A percentile compares a stretch with the other conserved stretches of the same genome.
These are phyloP conservation scores for Drosophila borealis DNA, from an alignment of 2,888 invertebrate species.

Conservation along the genomic window DNA sequence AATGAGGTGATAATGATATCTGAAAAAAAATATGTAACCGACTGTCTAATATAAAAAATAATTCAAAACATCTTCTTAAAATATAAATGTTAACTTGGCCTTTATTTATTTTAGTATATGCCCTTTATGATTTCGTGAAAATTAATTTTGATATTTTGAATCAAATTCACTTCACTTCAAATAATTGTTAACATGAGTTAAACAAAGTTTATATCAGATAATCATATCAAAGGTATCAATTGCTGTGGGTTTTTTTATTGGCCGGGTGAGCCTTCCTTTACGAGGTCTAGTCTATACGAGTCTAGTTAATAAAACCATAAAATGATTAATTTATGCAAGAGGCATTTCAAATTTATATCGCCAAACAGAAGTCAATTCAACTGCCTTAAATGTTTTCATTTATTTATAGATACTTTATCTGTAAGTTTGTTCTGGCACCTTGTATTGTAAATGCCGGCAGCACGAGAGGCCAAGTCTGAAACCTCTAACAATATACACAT, in stretches of 20 bases:
- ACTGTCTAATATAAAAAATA: no score
- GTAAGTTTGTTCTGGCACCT: conserved; percentile 48
- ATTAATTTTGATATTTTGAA: no score
- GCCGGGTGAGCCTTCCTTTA: conserved; percentile 3
- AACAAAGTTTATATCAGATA: no score
- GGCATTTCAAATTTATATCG: conserved; percentile 36
- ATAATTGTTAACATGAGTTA: no score
- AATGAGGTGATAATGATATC: no score
- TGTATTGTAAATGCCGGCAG: conserved; percentile 30
- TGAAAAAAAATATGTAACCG: no score
- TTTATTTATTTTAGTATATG: no score
- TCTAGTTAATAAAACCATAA: conserved; percentile 11
- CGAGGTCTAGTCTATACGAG: neutral
- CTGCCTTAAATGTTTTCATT: conserved; percentile 57
- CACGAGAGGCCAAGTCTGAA: conserved; percentile 30
- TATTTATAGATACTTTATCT: conserved; percentile 43
- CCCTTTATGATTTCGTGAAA: no score
- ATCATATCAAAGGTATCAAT: neutral
- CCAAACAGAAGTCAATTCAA: conserved; percentile 63
- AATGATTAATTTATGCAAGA: conserved; percentile 36
- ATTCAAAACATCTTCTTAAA: no score
- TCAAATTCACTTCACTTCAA: no score
- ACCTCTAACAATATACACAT: conserved; percentile 26
- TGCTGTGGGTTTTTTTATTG: neutral
- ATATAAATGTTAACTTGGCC: no score